Evolutionary conservation across 2,888 invertebrate genomes (phyloP).

Genomic region (Pachycephus smyrnensis): DNA sequence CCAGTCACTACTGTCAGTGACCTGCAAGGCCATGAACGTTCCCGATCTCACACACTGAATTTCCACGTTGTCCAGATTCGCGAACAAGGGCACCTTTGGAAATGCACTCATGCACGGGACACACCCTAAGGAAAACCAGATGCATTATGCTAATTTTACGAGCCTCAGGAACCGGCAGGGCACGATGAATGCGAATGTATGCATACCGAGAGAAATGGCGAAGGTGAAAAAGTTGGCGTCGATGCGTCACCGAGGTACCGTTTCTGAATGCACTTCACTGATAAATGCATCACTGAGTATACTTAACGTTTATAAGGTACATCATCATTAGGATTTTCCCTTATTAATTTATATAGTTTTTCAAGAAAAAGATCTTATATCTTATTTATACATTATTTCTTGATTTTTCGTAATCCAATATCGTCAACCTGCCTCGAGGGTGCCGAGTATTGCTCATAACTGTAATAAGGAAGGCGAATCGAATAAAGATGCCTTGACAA

Average conservation of each 20-base stretch:
- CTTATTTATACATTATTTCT: background rate
- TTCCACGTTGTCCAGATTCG: background rate
- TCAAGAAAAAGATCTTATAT: background rate
- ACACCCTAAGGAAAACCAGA: background rate
- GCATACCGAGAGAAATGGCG: background rate
- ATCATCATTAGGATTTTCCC: background rate
- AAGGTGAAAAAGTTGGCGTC: background rate
- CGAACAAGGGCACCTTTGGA: conserved; percentile 1
- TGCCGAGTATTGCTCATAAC: background rate
- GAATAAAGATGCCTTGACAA: background rate
- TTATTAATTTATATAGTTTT: background rate
- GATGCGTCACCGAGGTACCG: conserved; percentile 32
- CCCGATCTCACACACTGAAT: conserved; percentile 15
- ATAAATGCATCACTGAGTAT: background rate
- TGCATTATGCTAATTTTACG: conserved; percentile 10
- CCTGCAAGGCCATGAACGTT: conserved; percentile 47
- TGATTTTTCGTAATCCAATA: background rate
- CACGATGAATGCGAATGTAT: background rate
- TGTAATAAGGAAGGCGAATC: background rate
- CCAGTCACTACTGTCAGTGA: conserved; percentile 55
- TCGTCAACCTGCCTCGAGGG: background rate
- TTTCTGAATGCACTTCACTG: conserved; percentile 21
- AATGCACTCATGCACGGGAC: conserved; percentile 6
- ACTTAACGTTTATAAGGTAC: background rate
- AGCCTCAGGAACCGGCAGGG: background rate